Evolutionary conservation across 2,888 invertebrate species (phyloP).

Genomic region (Drosophila pseudotakahashii): DNA sequence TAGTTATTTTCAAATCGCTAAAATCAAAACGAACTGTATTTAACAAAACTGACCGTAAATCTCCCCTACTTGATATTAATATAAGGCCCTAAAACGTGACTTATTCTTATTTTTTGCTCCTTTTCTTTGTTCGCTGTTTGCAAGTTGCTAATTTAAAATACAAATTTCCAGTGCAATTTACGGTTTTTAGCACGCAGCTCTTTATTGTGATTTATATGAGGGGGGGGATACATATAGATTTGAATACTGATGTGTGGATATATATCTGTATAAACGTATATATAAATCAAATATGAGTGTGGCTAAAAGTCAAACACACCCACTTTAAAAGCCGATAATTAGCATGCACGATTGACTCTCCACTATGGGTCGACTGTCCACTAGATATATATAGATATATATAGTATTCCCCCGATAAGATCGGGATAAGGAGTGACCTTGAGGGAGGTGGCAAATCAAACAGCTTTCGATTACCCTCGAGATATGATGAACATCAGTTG

Average conservation of each 20-base stretch:
- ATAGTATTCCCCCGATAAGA: not conserved
- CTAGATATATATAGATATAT: not conserved
- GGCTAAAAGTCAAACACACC: slow-evolving; percentile 42
- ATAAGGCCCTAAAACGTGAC: slow-evolving; percentile 30
- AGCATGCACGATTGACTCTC: slow-evolving; percentile 41
- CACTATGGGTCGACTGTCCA: not conserved
- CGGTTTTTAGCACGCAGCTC: slow-evolving; percentile 48
- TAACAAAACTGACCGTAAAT: not conserved
- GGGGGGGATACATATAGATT: slow-evolving; percentile 12
- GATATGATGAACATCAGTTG: slow-evolving; percentile 39
- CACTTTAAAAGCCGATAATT: slow-evolving; percentile 47
- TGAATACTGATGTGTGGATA: slow-evolving; percentile 12
- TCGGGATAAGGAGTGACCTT: slow-evolving; percentile 7
- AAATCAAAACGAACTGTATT: not conserved
- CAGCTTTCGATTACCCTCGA: slow-evolving; percentile 23
- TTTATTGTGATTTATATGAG: slow-evolving; percentile 37
- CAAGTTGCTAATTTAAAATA: slow-evolving; percentile 46
- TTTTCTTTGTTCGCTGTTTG: slow-evolving; percentile 32
- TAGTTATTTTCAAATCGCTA: not conserved
- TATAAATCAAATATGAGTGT: slow-evolving; percentile 35
- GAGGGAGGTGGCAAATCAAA: slow-evolving; percentile 17
- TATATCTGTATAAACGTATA: not conserved
- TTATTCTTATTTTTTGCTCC: slow-evolving; percentile 21
- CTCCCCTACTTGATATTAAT: slow-evolving; percentile 1
- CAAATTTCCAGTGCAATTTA: slow-evolving; percentile 36